Percentiles rank a stretch among this genome's conserved stretches.
Conservation (phyloP, 2,113 vertebrate species). For the Nothocercus nigrocapillus region DNA sequence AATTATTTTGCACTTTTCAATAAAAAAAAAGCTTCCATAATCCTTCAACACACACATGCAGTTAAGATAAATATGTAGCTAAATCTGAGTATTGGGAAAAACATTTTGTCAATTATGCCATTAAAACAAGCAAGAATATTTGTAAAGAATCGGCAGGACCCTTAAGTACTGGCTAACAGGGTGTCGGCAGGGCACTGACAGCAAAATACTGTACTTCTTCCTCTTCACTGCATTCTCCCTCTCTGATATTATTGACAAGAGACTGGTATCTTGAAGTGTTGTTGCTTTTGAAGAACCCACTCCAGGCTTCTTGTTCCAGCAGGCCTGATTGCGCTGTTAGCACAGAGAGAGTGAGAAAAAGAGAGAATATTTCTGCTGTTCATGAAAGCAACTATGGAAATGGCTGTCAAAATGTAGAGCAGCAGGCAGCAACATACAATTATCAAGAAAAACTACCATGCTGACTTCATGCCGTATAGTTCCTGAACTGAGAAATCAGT, state of each 20-base stretch:
- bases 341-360: constrained; percentile 77
- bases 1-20: constrained; percentile 19
- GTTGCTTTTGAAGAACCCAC: constrained; percentile 83
- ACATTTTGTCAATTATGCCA: constrained; percentile 39
- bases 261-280: constrained; percentile 76
- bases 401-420: constrained; percentile 84
- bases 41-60: constrained; percentile 29
- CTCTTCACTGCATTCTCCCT: constrained; percentile 56
- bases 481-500: constrained; percentile 81
- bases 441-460: constrained; percentile 83
- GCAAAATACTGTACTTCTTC: constrained; percentile 68
- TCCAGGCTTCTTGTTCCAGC: constrained; percentile 80
- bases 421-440: constrained; percentile 85
- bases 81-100: constrained; percentile 67
- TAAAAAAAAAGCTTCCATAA: constrained; percentile 50
- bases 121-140: constrained; percentile 67
- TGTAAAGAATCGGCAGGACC: constrained; percentile 64
- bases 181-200: constrained; percentile 69
- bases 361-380: constrained; percentile 84
- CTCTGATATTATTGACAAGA: constrained; percentile 78
- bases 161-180: constrained; percentile 67
- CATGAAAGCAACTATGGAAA: constrained; percentile 84
- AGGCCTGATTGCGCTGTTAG: constrained; percentile 79
- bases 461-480: constrained; percentile 81
- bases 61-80: constrained; percentile 59